A percentile compares a stretch with the other conserved stretches of the same genome.
Conservation (phyloP, 2,797 vertebrate species). For the Gadopsis marmoratus region DNA sequence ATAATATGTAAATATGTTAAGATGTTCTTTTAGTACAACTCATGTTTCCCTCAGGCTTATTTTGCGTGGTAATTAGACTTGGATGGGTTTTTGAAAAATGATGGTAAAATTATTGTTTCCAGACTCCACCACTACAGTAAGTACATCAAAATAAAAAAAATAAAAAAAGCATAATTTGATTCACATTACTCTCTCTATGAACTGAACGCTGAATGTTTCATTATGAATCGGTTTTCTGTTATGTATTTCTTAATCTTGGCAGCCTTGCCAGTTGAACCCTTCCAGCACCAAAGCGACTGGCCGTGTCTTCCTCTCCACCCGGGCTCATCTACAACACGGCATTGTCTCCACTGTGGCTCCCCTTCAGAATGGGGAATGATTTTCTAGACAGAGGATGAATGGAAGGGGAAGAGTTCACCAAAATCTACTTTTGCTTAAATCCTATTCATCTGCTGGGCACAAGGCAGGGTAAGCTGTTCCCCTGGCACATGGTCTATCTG, state of each 20-base stretch:
- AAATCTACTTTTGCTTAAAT: constrained; percentile 85
- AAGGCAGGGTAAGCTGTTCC: constrained; percentile 83
- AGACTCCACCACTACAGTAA: constrained; percentile 48
- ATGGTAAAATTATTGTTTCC: constrained; percentile 59
- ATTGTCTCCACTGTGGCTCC: constrained; percentile 57
- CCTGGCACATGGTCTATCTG: constrained; percentile 81
- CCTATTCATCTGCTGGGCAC: constrained; percentile 84
- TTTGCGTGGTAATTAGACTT: constrained; percentile 62
- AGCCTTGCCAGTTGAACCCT: constrained; percentile 51
- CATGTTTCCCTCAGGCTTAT: constrained; percentile 43
- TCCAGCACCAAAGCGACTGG: constrained; percentile 52
- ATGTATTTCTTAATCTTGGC: constrained; percentile 59
- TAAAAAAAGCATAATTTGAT: constrained; percentile 51
- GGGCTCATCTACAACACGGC: constrained; percentile 46
- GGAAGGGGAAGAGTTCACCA: constrained; percentile 77
- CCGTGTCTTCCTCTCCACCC: constrained; percentile 40
- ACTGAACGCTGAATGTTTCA: constrained; percentile 50
- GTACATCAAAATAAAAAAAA: constrained; percentile 25
- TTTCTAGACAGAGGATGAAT: constrained; percentile 73
- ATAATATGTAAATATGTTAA: constrained; percentile 55
- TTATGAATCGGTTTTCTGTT: constrained; percentile 54
- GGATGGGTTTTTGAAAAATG: constrained; percentile 39
- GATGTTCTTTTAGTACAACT: constrained; percentile 41
- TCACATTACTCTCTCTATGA: constrained; percentile 44
- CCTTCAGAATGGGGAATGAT: constrained; percentile 63